Base-by-base conservation (phyloP, 2,888 invertebrate genomes). In the Dasysyrphus albostriatus region DNA sequence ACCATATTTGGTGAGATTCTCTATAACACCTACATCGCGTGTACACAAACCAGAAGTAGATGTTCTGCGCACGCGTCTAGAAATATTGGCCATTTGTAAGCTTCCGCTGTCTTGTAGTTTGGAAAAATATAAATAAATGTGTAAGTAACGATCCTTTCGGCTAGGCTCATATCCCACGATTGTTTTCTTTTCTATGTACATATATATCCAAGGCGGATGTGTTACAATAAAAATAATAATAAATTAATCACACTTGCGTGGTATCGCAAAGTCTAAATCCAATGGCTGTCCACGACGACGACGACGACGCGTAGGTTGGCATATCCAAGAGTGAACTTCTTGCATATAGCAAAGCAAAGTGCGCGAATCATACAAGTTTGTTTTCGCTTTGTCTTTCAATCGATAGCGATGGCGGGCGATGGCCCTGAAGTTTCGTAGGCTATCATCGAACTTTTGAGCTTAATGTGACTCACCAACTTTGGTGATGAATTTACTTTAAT, bases 231-330 rank as follows among this genome's bases (percentile, higher is more conserved):
- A 83, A 79, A 70, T 63, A 75, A 83, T 84, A 87, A 83, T 87
- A 87, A 87, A 87, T 87, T 87, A 83, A 87, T 87, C 87, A 44
- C 58, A 79, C 58, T 75, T 75, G 83, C 82, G 85, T 85, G 82
- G 82, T 77, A 73, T n/a, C 37, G 44, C 29, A 8, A 44, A 37
- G 37, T 51, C 24, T 51, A 14, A 54, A 67, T 51, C 56, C 65
- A 76, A 77, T 72, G 81, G 54, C 42, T 51, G 24, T 73, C 32
- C 16, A 58, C 6, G 24, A 24, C 24, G 24, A 24, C 24, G 24
- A 24, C 12, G 32, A 24, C 1, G 24, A 24, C 58, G 83, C 72
- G 87, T 82, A 78, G 87, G 83, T 72, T 56, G 44, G 19, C 59
- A 51, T 59, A 19, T 63, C 12, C 63, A 32, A 0, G 70, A 65